Conservation (phyloP, 2,888 invertebrate genomes). For the Hololepta plana region DNA sequence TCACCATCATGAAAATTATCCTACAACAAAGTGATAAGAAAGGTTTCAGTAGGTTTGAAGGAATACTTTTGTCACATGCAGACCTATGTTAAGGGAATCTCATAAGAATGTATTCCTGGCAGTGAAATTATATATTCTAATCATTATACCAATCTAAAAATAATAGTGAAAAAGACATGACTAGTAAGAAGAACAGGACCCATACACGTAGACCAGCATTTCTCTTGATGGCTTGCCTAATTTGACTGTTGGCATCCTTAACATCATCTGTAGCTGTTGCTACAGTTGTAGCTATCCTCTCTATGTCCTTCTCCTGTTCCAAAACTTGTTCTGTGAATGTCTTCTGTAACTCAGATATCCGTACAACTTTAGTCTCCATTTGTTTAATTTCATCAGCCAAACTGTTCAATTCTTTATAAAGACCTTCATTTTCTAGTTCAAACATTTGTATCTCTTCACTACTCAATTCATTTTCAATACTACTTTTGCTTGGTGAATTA, state of each 20-base stretch:
- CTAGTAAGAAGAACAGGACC: conserved; percentile 85
- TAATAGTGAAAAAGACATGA: conserved; percentile 87
- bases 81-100: no score
- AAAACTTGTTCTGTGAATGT: conserved; percentile 92
- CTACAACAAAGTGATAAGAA: no score
- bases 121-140: conserved; percentile 28
- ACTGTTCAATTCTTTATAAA: conserved; percentile 74
- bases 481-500: conserved; percentile 23
- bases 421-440: conserved; percentile 75
- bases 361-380: conserved; percentile 82
- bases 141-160: conserved; percentile 99
- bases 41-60: no score
- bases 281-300: conserved; percentile 73
- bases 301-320: conserved; percentile 87
- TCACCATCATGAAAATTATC: no score
- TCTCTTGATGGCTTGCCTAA: conserved; percentile 90
- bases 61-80: no score
- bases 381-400: conserved; percentile 81
- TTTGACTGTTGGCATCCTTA: conserved; percentile 91
- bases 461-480: conserved; percentile 49
- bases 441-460: conserved; percentile 85
- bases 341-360: conserved; percentile 89
- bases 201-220: conserved; percentile 91
- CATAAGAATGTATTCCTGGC: conserved; percentile 3
- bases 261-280: conserved; percentile 90